Base-by-base conservation (phyloP, 2,113 vertebrate genomes). In the Microcebus tavaratra region DNA sequence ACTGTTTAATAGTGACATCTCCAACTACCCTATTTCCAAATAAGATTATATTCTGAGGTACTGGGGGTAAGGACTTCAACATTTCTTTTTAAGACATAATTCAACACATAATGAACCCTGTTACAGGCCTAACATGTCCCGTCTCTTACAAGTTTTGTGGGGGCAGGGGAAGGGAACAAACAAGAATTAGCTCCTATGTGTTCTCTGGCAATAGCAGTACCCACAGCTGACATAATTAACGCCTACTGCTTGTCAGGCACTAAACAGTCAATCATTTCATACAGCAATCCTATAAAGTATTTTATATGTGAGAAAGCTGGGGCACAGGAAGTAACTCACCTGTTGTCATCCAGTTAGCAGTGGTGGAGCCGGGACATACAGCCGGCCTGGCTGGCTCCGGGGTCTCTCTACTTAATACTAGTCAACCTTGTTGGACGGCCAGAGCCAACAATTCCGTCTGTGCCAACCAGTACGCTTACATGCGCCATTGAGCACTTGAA, bases 251-350 rank as follows among this genome's bases (percentile, higher is more conserved):
- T 93, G 57, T 86, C 73, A 75, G 67, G 15, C 65, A 81, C n/a
- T 97, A 48, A 85, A 29, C 75, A 80, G 36, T 57, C 92, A 31
- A 59, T 92, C 92, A 67, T 61, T 92, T 76, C 11, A 87, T 92
- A 61, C 11, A 53, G 80, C 31, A 94, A 27, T 50, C 3, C 14
- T 81, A 5, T 94, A 34, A 31, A 63, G 21, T 86, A 63, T 84
- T 91, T 84, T 72, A 65, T 4, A 5, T 14, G 12, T 59, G 89
- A 80, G 63, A 50, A 95, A 65, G 21, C 9, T 61, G 48, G 36
- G 48, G 2, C 39, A 15, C 20, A 88, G 55, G 53, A 53, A 81
- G 12, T 85, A 27, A n/a, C 29, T n/a, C 82, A 21, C n/a, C 23
- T 53, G 3, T 8, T 61, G 8, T 85, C 15, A 29, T 5, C 13